A percentile compares a stretch with the other conserved stretches of the same genome.
Evolutionary conservation across 2,797 vertebrate genomes (phyloP).

Genomic region (Mastacembelus armatus): DNA sequence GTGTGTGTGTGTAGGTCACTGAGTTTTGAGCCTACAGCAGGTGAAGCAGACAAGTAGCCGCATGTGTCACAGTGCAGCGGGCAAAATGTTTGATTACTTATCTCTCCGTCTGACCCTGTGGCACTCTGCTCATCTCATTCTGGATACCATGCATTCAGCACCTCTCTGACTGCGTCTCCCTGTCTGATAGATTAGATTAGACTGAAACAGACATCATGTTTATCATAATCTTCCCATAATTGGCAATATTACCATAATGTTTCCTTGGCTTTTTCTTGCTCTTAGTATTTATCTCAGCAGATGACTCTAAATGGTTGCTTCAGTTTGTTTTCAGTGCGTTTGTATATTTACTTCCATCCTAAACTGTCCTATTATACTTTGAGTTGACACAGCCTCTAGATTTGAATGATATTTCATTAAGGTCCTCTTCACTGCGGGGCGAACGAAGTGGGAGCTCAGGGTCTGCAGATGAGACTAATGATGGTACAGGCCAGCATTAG

Average conservation of each 20-base stretch:
- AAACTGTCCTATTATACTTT: conserved; percentile 7
- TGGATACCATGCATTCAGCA: conserved; percentile 25
- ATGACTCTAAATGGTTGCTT: neutral
- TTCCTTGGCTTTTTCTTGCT: conserved; percentile 7
- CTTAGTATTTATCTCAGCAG: no score
- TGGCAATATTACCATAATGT: conserved; percentile 3
- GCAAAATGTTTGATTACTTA: conserved; percentile 60
- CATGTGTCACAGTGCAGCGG: conserved; percentile 56
- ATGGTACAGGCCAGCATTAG: conserved; percentile 44
- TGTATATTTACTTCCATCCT: neutral
- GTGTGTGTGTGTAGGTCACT: conserved; percentile 40
- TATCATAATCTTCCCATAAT: no score
- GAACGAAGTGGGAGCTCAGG: conserved; percentile 39
- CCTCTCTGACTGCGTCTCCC: conserved; percentile 16
- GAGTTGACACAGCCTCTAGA: conserved; percentile 13
- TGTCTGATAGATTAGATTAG: conserved; percentile 25
- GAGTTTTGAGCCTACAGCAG: conserved; percentile 54
- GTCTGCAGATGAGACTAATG: conserved; percentile 62
- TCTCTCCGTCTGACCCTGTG: conserved; percentile 57
- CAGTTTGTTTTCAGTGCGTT: conserved; percentile 4
- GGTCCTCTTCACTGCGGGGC: conserved; percentile 47
- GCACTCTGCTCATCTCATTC: conserved; percentile 44
- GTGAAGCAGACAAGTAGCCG: conserved; percentile 59
- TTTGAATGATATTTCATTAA: conserved; percentile 55
- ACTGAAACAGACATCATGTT: neutral